A percentile compares a stretch with the other conserved stretches of the same genome.
Evolutionary conservation across 2,888 invertebrate species (phyloP).

Genomic region (Phortica magna): DNA sequence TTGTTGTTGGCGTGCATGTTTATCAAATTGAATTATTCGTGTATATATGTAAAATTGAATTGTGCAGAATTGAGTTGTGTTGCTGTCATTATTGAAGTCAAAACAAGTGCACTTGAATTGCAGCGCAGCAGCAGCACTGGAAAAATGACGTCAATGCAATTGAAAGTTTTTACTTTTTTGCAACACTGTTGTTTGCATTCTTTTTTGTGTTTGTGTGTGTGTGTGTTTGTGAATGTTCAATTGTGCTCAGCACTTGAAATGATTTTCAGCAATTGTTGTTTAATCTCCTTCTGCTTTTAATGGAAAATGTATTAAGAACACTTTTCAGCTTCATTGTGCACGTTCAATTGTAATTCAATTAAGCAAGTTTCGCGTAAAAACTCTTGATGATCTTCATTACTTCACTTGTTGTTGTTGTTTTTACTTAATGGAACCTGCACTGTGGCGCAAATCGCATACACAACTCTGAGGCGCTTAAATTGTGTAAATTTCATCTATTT

Average conservation of each 20-base stretch:
- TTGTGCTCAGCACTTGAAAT: slow-evolving; percentile 7
- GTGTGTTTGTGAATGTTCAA: too few species aligned
- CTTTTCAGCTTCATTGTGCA: neutral
- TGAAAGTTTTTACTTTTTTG: neutral
- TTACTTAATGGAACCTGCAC: neutral
- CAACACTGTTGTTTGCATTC: neutral
- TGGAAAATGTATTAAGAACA: neutral
- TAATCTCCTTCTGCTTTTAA: neutral
- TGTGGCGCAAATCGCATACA: too few species aligned
- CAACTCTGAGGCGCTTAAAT: too few species aligned
- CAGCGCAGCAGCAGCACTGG: neutral
- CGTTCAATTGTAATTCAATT: neutral
- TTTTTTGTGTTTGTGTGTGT: too few species aligned
- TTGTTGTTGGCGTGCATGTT: too few species aligned
- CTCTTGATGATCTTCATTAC: neutral
- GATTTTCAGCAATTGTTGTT: neutral
- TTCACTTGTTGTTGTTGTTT: neutral
- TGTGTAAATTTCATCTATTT: too few species aligned
- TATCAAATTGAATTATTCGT: too few species aligned
- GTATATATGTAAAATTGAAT: neutral
- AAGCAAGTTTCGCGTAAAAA: too few species aligned
- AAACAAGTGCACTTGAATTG: neutral
- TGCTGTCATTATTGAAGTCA: neutral
- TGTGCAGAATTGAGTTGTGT: neutral
- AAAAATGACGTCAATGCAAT: slow-evolving; percentile 5